phyloP scores from a whole-genome alignment of 2,888 invertebrate genomes.

The Quadroppia sp. region DNA sequence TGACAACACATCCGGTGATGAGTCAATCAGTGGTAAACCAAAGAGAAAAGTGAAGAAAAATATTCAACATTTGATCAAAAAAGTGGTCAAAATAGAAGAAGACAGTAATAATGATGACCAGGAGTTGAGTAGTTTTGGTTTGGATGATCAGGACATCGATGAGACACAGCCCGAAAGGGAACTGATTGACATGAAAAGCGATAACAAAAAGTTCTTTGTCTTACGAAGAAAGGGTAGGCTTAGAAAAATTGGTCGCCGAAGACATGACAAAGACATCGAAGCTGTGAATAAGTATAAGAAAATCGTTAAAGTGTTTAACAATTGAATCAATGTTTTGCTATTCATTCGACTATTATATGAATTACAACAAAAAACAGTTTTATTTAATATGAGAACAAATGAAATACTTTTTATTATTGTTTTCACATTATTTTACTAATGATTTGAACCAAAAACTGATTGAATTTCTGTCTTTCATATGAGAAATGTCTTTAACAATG shows the following conservation, averaged over 20 bases:
- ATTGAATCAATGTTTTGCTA: not conserved
- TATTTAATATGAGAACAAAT: too few species aligned
- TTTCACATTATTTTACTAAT: too few species aligned
- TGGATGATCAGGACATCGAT: not conserved
- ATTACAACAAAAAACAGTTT: not conserved
- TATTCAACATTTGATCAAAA: slow-evolving; percentile 1
- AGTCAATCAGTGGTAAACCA: not conserved
- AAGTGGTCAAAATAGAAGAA: slow-evolving; percentile 16
- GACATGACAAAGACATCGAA: not conserved
- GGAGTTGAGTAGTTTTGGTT: not conserved
- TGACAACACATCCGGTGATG: not conserved
- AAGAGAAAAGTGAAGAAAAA: slow-evolving; percentile 12
- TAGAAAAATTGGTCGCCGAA: not conserved
- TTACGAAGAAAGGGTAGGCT: slow-evolving; percentile 1
- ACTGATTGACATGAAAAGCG: not conserved
- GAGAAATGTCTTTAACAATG: too few species aligned
- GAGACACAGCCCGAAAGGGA: not conserved
- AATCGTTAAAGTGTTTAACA: not conserved
- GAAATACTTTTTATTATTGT: too few species aligned
- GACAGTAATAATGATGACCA: not conserved
- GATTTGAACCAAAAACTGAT: too few species aligned
- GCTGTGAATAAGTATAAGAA: slow-evolving; percentile 22
- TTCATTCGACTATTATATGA: not conserved
- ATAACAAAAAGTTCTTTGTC: not conserved
- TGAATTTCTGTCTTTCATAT: too few species aligned